Conservation (phyloP, 2,797 vertebrate species). For the Thunnus albacares region DNA sequence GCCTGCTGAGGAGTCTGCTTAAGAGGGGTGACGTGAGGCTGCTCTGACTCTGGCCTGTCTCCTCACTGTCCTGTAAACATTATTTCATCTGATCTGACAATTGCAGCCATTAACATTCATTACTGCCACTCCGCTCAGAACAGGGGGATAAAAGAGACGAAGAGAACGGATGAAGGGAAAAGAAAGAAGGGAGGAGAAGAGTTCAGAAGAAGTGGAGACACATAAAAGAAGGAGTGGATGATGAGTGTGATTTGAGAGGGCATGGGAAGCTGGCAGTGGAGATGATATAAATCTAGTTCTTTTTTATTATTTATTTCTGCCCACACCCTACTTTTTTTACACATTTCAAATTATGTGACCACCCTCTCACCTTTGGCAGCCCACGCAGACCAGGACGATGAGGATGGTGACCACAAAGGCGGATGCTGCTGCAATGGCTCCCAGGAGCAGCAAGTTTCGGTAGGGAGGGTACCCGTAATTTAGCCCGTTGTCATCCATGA, state of each 20-base stretch:
- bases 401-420: constrained; percentile 89
- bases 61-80: constrained; percentile 69
- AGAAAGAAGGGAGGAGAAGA: constrained; percentile 62
- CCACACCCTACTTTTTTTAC: not conserved
- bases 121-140: constrained; percentile 64
- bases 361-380: constrained; percentile 86
- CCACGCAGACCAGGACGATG: constrained; percentile 86
- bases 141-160: constrained; percentile 59
- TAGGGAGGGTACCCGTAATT: constrained; percentile 51
- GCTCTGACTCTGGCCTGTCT: constrained; percentile 64
- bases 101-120: constrained; percentile 78
- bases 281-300: constrained; percentile 46
- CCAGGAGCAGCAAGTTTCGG: constrained; percentile 85
- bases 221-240: constrained; percentile 59
- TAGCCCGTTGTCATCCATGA: constrained; percentile 63
- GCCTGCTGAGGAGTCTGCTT: constrained; percentile 45
- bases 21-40: constrained; percentile 53
- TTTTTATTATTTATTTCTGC: constrained; percentile 12
- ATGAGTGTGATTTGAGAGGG: constrained; percentile 56
- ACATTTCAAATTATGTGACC: constrained; percentile 13
- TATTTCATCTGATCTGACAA: constrained; percentile 74
- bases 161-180: constrained; percentile 46
- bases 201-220: constrained; percentile 66
- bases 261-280: constrained; percentile 34
- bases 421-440: constrained; percentile 86